phyloP scores from a whole-genome alignment of 2,797 vertebrate species.

The Apogon talboti region DNA sequence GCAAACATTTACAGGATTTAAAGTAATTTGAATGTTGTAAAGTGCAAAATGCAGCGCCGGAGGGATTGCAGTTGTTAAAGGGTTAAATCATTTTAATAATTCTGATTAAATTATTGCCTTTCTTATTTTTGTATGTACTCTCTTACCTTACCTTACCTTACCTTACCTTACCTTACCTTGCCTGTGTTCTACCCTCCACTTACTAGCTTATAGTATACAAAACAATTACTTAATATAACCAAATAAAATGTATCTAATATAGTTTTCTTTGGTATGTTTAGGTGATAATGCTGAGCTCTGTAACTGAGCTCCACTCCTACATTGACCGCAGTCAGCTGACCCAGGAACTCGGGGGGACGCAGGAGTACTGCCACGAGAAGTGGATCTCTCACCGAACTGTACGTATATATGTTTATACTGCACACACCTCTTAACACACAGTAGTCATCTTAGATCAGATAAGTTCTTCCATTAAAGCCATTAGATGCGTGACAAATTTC shows the following conservation, averaged over 20 bases:
- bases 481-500: too few relatives aligned
- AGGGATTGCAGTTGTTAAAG: too few relatives aligned
- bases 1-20: too few relatives aligned
- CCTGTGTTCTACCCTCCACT: too few relatives aligned
- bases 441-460: not conserved
- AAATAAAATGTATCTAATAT: not conserved
- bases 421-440: not conserved
- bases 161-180: too few relatives aligned
- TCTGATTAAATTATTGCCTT: too few relatives aligned
- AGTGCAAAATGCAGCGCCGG: too few relatives aligned
- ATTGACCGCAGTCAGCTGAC: slow-evolving; percentile 95
- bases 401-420: slow-evolving; percentile 61
- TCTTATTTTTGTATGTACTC: too few relatives aligned
- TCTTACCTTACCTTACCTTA: too few relatives aligned
- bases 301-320: slow-evolving; percentile 94
- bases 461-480: not conserved
- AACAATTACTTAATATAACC: not conserved
- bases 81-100: too few relatives aligned
- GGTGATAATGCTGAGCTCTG: slow-evolving; percentile 99
- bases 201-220: too few relatives aligned
- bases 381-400: slow-evolving; percentile 95
- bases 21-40: too few relatives aligned
- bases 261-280: slow-evolving; percentile 58
- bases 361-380: slow-evolving; percentile 95
- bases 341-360: slow-evolving; percentile 93